Percentiles rank a stretch among this genome's conserved stretches.
phyloP scores from a whole-genome alignment of 2,888 invertebrate species.

The Campoplex nolae region DNA sequence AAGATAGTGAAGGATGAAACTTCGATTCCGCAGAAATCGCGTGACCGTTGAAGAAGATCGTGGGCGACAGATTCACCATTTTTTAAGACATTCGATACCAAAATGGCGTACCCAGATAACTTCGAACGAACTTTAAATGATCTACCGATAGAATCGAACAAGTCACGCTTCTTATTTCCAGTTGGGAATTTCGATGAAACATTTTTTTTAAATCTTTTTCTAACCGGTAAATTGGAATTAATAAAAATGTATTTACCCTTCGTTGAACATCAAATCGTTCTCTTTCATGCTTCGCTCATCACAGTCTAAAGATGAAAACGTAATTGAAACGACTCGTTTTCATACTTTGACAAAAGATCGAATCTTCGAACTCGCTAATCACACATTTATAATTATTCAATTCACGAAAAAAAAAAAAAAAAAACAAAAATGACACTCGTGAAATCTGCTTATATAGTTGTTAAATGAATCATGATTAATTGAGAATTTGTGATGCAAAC shows the following conservation, averaged over 20 bases:
- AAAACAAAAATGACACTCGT: no score
- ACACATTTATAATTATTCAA: no score
- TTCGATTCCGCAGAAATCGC: background rate
- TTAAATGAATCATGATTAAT: background rate
- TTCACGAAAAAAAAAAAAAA: no score
- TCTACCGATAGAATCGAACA: background rate
- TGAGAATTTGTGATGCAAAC: background rate
- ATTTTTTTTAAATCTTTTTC: no score
- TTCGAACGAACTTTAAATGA: background rate
- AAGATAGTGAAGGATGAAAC: background rate
- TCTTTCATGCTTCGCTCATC: no score
- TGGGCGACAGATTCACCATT: background rate
- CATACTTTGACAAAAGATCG: no score
- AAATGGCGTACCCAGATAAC: background rate
- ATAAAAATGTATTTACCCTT: no score
- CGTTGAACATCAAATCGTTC: no score
- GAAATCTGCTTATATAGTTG: background rate
- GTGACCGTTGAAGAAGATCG: background rate
- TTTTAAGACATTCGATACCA: background rate
- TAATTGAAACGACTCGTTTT: no score
- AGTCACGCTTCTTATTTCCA: background rate
- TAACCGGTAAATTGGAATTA: no score
- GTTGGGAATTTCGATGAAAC: background rate
- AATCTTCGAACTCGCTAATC: no score
- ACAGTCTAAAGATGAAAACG: no score